Percentiles rank a stretch among this genome's conserved stretches.
These are phyloP conservation scores for Lamprologus callipterus DNA, from an alignment of 2,113 vertebrate species.

Conservation along the genomic window DNA sequence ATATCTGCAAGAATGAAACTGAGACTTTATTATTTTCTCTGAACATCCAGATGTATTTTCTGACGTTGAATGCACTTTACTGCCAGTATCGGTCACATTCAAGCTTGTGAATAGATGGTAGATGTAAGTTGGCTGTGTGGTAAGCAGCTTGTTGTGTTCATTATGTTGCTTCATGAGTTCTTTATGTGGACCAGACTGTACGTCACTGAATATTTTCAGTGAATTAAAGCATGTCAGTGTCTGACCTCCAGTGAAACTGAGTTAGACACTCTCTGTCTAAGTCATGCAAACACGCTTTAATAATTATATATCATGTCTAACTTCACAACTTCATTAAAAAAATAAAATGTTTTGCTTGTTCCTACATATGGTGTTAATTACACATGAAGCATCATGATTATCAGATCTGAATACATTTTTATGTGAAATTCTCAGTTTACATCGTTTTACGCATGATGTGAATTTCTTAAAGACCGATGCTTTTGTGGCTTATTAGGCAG, in stretches of 20 bases:
- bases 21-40: neutral
- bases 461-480: neutral
- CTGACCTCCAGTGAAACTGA: neutral
- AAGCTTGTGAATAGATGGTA: neutral
- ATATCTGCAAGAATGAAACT: neutral
- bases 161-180: neutral
- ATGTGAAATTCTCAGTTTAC: neutral
- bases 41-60: neutral
- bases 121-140: neutral
- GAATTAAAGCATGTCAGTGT: neutral
- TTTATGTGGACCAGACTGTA: neutral
- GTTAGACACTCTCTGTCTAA: neutral
- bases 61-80: neutral
- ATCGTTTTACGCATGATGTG: neutral
- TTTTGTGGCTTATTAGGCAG: rapidly evolving
- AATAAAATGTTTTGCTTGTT: neutral
- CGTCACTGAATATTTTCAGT: neutral
- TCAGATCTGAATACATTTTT: neutral
- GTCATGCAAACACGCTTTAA: neutral
- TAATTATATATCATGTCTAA: neutral
- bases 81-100: neutral
- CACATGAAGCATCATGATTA: neutral
- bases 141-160: neutral
- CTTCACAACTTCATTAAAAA: neutral
- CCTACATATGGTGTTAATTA: neutral